Percentiles rank a stretch among this genome's conserved stretches.
These are phyloP conservation scores for Haliclystus octoradiatus DNA, from an alignment of 30 jellyfish, hydroid and myxozoan species.

Conservation along the genomic window DNA sequence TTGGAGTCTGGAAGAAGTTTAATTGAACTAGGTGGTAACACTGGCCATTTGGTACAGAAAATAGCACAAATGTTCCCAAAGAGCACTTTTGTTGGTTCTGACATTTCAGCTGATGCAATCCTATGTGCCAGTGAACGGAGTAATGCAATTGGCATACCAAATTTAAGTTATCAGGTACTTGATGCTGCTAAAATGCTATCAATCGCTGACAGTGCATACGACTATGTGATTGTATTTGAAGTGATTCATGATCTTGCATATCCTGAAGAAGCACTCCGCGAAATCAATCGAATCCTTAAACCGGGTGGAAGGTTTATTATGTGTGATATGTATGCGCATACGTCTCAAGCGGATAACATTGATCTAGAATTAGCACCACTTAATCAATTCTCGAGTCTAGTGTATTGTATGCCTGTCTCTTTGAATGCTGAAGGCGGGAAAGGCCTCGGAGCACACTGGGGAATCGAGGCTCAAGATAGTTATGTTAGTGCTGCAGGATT, in stretches of 20 bases:
- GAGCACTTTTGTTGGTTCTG: slow-evolving; percentile 32
- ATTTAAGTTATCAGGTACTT: slow-evolving; percentile 16
- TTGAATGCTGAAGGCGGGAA: slow-evolving; percentile 31
- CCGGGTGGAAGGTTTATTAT: slow-evolving; percentile 28
- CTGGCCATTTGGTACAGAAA: slow-evolving; percentile 10
- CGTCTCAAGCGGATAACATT: slow-evolving; percentile 23
- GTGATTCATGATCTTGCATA: slow-evolving; percentile 41
- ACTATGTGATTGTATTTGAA: slow-evolving; percentile 37
- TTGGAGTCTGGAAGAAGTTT: slow-evolving; percentile 32
- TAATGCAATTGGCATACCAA: slow-evolving; percentile 1
- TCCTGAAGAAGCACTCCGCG: slow-evolving; percentile 24
- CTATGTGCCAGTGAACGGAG: slow-evolving; percentile 9
- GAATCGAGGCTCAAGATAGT: too few species aligned
- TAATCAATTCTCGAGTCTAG: slow-evolving; percentile 22
- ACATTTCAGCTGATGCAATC: slow-evolving; percentile 29
- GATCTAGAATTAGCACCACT: slow-evolving; percentile 15
- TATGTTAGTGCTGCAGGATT: too few species aligned
- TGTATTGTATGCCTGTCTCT: slow-evolving; percentile 51
- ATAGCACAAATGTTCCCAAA: slow-evolving; percentile 30
- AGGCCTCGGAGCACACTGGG: slow-evolving; percentile 54
- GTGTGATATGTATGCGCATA: slow-evolving; percentile 26
- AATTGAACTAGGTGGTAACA: slow-evolving; percentile 34
- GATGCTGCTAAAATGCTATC: slow-evolving; percentile 16
- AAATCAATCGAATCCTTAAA: slow-evolving; percentile 4
- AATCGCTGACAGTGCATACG: slow-evolving; percentile 6